Conservation (phyloP, 2,888 invertebrate genomes). For the Polylopha cassiicola region DNA sequence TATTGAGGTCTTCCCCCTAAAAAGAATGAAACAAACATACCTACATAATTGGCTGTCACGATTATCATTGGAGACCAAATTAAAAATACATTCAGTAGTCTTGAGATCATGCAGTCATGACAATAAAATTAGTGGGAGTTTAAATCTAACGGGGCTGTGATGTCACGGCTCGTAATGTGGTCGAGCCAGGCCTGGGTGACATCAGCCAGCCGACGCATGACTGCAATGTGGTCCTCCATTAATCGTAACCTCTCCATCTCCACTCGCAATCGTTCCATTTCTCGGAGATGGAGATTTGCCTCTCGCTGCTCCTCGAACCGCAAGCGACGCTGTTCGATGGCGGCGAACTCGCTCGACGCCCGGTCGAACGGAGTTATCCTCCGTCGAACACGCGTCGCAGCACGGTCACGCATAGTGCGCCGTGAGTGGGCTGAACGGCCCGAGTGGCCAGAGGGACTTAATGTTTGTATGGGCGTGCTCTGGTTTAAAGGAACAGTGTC, state of each 20-base stretch:
- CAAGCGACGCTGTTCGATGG: slow-evolving; percentile 1
- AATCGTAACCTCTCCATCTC: slow-evolving; percentile 2
- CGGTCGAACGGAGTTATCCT: slow-evolving; percentile 3
- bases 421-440: neutral
- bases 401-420: neutral
- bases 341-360: slow-evolving; percentile 6
- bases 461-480: neutral
- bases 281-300: slow-evolving; percentile 1
- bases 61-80: too few species aligned
- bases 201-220: slow-evolving; percentile 1
- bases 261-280: slow-evolving; percentile 1
- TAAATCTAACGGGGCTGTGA: too few species aligned
- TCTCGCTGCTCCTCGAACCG: slow-evolving; percentile 7
- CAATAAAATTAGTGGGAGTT: too few species aligned
- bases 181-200: too few species aligned
- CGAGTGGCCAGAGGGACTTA: neutral
- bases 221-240: neutral
- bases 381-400: neutral
- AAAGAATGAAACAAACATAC: too few species aligned
- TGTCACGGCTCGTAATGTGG: too few species aligned
- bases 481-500: neutral
- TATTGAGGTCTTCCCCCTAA: too few species aligned
- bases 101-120: too few species aligned
- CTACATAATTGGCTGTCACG: too few species aligned
- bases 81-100: too few species aligned